Conservation (phyloP, 2,888 invertebrate species). For the Pycnomerus fuliginosus region DNA sequence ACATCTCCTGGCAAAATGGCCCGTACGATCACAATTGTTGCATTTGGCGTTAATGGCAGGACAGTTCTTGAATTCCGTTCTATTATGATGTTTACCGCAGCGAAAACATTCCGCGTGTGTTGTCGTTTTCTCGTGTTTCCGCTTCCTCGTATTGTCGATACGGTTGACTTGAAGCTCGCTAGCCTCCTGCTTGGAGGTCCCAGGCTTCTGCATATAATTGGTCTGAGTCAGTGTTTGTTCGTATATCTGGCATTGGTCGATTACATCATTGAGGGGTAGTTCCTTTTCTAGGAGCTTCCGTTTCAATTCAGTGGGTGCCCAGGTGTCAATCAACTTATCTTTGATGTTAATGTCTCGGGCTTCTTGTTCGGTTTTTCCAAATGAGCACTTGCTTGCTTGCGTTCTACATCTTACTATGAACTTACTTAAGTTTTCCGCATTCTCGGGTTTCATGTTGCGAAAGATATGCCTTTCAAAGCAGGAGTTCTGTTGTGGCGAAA, state of each 20-base stretch:
- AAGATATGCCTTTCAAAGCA: slow-evolving; percentile 38
- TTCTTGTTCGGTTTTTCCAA: slow-evolving; percentile 30
- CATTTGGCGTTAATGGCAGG: slow-evolving; percentile 21
- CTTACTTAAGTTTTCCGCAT: slow-evolving; percentile 36
- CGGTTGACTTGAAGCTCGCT: not conserved
- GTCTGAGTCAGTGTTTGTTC: slow-evolving; percentile 17
- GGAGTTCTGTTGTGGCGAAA: slow-evolving; percentile 37
- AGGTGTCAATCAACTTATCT: slow-evolving; percentile 33
- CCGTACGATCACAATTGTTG: slow-evolving; percentile 20
- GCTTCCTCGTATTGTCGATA: not conserved
- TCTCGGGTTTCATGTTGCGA: slow-evolving; percentile 31
- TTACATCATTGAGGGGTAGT: slow-evolving; percentile 29
- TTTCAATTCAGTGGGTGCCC: slow-evolving; percentile 31
- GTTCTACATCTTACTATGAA: slow-evolving; percentile 35
- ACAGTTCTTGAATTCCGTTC: slow-evolving; percentile 20
- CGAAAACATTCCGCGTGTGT: not conserved
- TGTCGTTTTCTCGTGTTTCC: not conserved
- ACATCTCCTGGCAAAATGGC: slow-evolving; percentile 24
- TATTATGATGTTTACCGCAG: not conserved
- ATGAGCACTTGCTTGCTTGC: slow-evolving; percentile 38
- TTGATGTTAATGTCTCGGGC: slow-evolving; percentile 31
- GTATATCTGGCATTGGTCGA: slow-evolving; percentile 30
- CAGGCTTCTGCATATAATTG: not conserved
- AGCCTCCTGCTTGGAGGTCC: no score
- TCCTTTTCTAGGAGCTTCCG: slow-evolving; percentile 32